These are phyloP conservation scores for Meiosimyza decipiens DNA, from an alignment of 2,888 invertebrate species.

Conservation along the genomic window DNA sequence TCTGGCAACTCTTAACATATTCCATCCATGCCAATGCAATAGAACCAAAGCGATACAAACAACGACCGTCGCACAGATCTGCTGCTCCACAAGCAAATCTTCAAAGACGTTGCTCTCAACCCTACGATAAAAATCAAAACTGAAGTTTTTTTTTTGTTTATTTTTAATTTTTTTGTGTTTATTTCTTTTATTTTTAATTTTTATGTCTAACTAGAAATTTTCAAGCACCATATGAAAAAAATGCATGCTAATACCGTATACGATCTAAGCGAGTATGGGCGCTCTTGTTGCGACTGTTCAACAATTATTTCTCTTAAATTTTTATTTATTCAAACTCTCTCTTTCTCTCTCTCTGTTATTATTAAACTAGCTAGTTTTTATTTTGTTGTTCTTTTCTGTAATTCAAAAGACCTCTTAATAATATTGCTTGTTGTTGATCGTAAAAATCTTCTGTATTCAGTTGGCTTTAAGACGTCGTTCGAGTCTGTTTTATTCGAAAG, in stretches of 20 bases:
- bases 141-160: constrained; percentile 2
- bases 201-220: constrained; percentile 9
- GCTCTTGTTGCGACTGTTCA: neutral
- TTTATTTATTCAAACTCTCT: neutral
- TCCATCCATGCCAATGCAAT: too few species aligned
- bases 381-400: neutral
- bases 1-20: too few species aligned
- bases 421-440: constrained; percentile 12
- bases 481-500: constrained; percentile 12
- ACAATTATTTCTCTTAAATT: neutral
- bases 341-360: neutral
- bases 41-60: too few species aligned
- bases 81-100: constrained; percentile 13
- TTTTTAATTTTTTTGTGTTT: neutral
- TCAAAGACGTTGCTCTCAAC: constrained; percentile 24
- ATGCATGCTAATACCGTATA: neutral
- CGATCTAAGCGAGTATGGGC: neutral
- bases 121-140: constrained; percentile 26
- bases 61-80: constrained; percentile 7
- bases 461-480: constrained; percentile 29
- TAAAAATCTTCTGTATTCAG: constrained; percentile 26
- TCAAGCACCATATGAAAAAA: constrained; percentile 5
- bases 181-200: neutral
- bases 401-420: neutral
- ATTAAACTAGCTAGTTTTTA: constrained; percentile 11